phyloP scores from a whole-genome alignment of 1,140 invertebrate genomes.

The Drosophila arizonae region DNA sequence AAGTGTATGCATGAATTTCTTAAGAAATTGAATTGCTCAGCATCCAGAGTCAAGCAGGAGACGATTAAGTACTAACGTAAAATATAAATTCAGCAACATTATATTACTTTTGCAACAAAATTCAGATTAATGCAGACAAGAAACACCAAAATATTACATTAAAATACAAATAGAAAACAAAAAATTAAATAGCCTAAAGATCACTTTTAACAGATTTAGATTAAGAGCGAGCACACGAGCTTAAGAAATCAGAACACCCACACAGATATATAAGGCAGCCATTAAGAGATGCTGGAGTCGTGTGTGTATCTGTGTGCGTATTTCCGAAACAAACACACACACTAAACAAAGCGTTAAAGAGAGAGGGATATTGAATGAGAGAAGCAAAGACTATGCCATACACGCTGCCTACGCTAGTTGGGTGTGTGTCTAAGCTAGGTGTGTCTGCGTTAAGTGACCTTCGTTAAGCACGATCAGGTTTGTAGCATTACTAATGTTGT shows the following conservation, averaged over 20 bases:
- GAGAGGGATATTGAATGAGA: not conserved
- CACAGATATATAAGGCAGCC: not conserved
- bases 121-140: not conserved
- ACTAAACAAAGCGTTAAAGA: not conserved
- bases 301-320: conserved; percentile 9
- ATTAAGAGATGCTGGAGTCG: conserved; percentile 7
- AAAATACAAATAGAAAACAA: not conserved
- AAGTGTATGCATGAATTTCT: conserved; percentile 52
- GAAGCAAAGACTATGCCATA: not conserved
- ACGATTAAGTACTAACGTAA: not conserved
- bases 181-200: not conserved
- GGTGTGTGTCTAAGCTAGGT: conserved; percentile 2
- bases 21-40: conserved; percentile 59
- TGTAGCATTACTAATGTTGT: not conserved
- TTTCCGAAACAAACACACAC: not conserved
- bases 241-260: conserved; percentile 4
- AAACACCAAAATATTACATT: not conserved
- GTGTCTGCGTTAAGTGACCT: conserved; percentile 2
- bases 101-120: not conserved
- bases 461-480: conserved; percentile 10
- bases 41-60: conserved; percentile 37
- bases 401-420: not conserved
- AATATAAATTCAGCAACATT: conserved; percentile 7
- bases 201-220: too few relatives aligned
- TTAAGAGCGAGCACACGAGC: too few relatives aligned